Evolutionary conservation across 1,140 invertebrate genomes (phyloP), one percentile per base, ranked within the genome.

Genomic region (Ceratitis capitata): DNA sequence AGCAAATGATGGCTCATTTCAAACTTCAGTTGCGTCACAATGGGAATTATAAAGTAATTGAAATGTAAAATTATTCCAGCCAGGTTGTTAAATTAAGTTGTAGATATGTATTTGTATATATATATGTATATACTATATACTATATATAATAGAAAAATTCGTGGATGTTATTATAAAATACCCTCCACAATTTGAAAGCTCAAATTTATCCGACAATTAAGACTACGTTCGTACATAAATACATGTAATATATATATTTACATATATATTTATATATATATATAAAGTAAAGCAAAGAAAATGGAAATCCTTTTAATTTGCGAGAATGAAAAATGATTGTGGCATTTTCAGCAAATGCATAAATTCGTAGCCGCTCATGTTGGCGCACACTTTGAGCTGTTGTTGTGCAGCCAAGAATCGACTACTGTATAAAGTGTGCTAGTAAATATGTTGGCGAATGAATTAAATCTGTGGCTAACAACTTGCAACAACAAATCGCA

Each of bases 281-380:
- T n/a, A n/a, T n/a, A n/a, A n/a, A n/a, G n/a, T n/a, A n/a, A n/a
- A n/a, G 56, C 6, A 26, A 61, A 61, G 19, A 26, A 61, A 61
- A 61, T 61, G 56, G 56, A 61, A 61, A 61, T 61, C 56, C 56
- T 61, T 61, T 61, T 61, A 61, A 61, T 61, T 61, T 61, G 12
- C 56, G 56, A 7, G 56, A 61, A 61, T 61, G 56, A 61, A 61
- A 26, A 61, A 61, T 61, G 56, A 61, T 61, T 61, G 23, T 4
- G 23, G 56, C 56, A 5, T 19, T 61, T 61, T n/a, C 12, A 61
- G 26, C 7, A 61, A 26, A 6, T 61, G 23, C 56, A 61, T 61
- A 61, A 61, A 61, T 61, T n/a, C n/a, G n/a, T n/a, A 61, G 23
- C 19, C 3, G n/a, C 26, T 1, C 56, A 29, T 9, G 29, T 7